phyloP scores from a whole-genome alignment of 1,140 invertebrate species.

The Lutraria rhynchaena region DNA sequence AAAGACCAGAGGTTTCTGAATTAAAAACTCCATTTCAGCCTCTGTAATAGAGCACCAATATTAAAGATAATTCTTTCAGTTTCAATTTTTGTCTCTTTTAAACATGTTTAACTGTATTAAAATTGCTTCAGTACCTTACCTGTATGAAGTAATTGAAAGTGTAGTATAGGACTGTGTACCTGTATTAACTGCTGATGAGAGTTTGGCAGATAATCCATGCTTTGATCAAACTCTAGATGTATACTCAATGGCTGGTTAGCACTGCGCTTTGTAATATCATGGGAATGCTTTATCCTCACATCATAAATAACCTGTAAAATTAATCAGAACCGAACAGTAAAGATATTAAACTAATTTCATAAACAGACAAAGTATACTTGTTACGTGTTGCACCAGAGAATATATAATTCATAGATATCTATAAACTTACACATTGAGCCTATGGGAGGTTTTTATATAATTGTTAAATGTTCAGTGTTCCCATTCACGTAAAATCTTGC shows the following conservation, averaged over 20 bases:
- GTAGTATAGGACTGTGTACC: too few relatives aligned
- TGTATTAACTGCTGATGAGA: slow-evolving; percentile 93
- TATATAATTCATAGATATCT: background rate
- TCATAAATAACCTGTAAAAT: slow-evolving; percentile 89
- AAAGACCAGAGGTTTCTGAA: too few relatives aligned
- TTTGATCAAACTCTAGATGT: slow-evolving; percentile 93
- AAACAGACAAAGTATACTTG: background rate
- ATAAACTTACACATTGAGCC: background rate
- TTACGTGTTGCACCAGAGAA: background rate
- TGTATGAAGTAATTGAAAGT: too few relatives aligned
- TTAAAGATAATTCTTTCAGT: too few relatives aligned
- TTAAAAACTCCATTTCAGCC: too few relatives aligned
- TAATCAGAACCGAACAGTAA: background rate
- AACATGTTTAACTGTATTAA: too few relatives aligned
- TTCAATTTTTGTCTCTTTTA: too few relatives aligned
- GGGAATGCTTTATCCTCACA: slow-evolving; percentile 85
- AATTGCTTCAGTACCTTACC: too few relatives aligned
- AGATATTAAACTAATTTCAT: background rate
- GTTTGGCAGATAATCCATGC: slow-evolving; percentile 89
- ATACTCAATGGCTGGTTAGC: slow-evolving; percentile 93
- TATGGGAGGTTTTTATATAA: background rate
- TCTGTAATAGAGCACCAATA: too few relatives aligned
- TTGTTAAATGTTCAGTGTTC: background rate
- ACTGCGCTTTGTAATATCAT: slow-evolving; percentile 91
- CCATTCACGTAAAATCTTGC: too few relatives aligned